Base-by-base conservation (phyloP, 1,140 invertebrate genomes). In the Lucilia cuprina region DNA sequence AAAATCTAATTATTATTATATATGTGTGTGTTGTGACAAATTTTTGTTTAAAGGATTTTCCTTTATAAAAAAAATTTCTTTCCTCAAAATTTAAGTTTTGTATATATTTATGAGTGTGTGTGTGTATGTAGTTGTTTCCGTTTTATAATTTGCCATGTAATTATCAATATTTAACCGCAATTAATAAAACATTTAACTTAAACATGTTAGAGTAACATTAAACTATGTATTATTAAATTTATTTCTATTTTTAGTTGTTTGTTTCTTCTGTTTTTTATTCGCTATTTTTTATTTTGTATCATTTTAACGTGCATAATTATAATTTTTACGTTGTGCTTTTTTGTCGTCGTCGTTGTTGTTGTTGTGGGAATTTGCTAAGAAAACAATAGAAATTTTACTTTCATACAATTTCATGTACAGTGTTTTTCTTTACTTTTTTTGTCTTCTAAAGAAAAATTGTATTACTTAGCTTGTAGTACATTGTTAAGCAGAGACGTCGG, bases 331-430 rank as follows among this genome's bases (percentile, higher is more conserved):
- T n/a, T 14, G 65, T 70, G 21, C 4, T 55, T 55, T 55, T 13
- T 55, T 55, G n/a, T n/a, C n/a, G n/a, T n/a, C n/a, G n/a, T n/a
- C 5, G 13, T 12, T 25, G 65, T 70, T 9, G n/a, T 60, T 60
- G 12, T 70, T 70, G 65, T 70, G 65, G 65, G 65, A 70, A 70
- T 21, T 10, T 60, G 55, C 55, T n/a, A 70, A 25, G 65, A 47
- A 78, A 78, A 78, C 75, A 78, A 78, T 78, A 47, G 75, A 78
- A n/a, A 78, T 78, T 78, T 78, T 78, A 49, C 35, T 78, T 78
- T 78, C 75, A 78, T 78, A 30, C n/a, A 19, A 47, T 21, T 70
- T 70, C 65, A 70, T 10, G 65, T 70, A 70, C 65, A 70, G 2
- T 21, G 19, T 70, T 21, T 9, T 25, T 70, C 8, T 70, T 25